Evolutionary conservation across 2,888 invertebrate genomes (phyloP).

Genomic region (Pyrocoelia pectoralis): DNA sequence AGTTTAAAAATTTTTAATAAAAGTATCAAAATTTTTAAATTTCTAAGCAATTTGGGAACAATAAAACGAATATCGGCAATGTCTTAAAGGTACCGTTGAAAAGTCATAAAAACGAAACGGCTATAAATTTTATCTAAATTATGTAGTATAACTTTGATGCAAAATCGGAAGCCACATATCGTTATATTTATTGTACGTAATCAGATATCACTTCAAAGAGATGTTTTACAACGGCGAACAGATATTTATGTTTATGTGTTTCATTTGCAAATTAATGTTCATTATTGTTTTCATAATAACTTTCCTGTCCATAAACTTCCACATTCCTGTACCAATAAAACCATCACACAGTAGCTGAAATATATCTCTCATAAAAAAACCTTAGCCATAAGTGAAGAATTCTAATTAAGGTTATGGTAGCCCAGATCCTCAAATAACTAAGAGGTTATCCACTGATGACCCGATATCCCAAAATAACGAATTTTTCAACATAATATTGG

Average conservation of each 20-base stretch:
- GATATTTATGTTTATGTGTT: neutral
- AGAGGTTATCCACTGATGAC: no score
- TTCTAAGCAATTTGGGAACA: no score
- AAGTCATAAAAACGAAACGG: neutral
- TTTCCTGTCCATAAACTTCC: constrained; percentile 1
- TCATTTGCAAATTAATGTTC: neutral
- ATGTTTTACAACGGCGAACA: neutral
- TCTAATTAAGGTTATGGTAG: no score
- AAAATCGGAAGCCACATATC: neutral
- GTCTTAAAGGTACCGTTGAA: neutral
- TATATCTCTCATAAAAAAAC: no score
- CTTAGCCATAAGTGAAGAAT: no score
- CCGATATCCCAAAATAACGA: no score
- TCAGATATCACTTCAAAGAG: constrained; percentile 1
- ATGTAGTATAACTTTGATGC: neutral
- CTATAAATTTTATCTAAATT: constrained; percentile 1
- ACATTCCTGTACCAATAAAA: constrained; percentile 1
- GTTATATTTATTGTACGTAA: constrained; percentile 1
- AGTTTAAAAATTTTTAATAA: neutral
- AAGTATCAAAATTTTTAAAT: neutral
- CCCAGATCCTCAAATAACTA: no score
- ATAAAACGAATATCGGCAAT: neutral
- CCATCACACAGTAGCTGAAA: neutral
- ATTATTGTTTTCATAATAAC: neutral
- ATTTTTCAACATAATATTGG: no score